Evolutionary conservation across 2,113 vertebrate species (phyloP), one percentile per base, ranked within the genome.

Genomic region (Bos javanicus): DNA sequence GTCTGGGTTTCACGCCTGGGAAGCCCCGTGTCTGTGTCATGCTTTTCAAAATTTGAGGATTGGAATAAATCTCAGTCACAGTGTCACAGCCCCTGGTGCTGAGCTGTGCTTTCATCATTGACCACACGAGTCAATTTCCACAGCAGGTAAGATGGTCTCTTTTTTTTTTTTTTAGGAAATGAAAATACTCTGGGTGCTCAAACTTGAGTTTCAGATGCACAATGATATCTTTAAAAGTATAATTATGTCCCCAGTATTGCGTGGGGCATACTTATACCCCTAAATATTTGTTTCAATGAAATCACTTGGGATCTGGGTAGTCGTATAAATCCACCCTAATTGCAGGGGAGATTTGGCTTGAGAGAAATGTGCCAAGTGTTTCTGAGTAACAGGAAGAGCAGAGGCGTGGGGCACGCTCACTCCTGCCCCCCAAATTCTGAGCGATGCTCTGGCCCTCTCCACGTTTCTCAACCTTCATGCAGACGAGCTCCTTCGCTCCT

Each of bases 1-100:
- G 3, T 52, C 33, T 52, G 7, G 7, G 4, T 26, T 26, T 83
- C 50, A 39, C 13, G 1, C 52, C 59, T 15, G 4, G 62, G 87
- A 60, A 74, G 43, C 17, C 7, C 3, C 6, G 16, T 13, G 2
- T 8, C 33, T 16, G 4, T 0, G 0, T n/a, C 14, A 62, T 1
- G 15, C 46, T 13, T 30, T 62, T 33, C 50, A 11, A 1, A 36
- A 13, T n/a, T 36, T 36, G 50, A 48, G 2, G 3, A 30, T 46
- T 19, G 59, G 52, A 10, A 17, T 0, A 43, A 19, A 23, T 4
- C 12, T 1, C 12, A 15, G 56, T 28, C 21, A 16, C 15, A 6
- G 1, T 19, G 52, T 62, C 50, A 23, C 10, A 52, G 5, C 9
- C 46, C 7, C 16, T 3, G 0, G 19, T 36, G 54, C 8, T 25